Evolutionary conservation across 2,888 invertebrate genomes (phyloP).

Genomic region (Stenodera caucasica): DNA sequence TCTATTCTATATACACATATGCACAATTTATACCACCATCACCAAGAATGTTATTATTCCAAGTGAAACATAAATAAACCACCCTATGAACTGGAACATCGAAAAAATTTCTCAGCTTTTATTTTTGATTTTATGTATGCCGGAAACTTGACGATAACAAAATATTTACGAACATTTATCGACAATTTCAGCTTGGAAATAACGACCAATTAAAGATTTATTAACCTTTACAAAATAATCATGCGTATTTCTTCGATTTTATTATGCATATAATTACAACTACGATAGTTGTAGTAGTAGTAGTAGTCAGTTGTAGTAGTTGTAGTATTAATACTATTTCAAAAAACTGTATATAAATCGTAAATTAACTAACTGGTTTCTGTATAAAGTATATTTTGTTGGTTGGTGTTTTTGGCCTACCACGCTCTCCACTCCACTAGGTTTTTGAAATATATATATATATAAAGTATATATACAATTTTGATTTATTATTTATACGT

Average conservation of each 20-base stretch:
- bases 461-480: too few species aligned
- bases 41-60: constrained; percentile 23
- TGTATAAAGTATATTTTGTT: neutral
- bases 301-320: too few species aligned
- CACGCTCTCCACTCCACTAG: neutral
- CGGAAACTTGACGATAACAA: constrained; percentile 29
- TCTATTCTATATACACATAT: neutral
- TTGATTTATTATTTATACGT: neutral
- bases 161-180: constrained; percentile 30
- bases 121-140: constrained; percentile 26
- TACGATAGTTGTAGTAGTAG: neutral
- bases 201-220: constrained; percentile 28
- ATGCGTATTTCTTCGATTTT: constrained; percentile 1
- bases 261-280: neutral
- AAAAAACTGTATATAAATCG: neutral
- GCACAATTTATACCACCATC: constrained; percentile 4
- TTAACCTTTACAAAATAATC: constrained; percentile 26
- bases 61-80: constrained; percentile 20
- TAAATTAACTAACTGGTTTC: neutral
- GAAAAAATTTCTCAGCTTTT: constrained; percentile 14
- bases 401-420: neutral
- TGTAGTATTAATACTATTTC: too few species aligned
- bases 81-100: constrained; percentile 14
- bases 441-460: too few species aligned
- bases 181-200: constrained; percentile 20